Evolutionary conservation across 2,797 vertebrate genomes (phyloP).

Genomic region (Setipinna tenuifilis): DNA sequence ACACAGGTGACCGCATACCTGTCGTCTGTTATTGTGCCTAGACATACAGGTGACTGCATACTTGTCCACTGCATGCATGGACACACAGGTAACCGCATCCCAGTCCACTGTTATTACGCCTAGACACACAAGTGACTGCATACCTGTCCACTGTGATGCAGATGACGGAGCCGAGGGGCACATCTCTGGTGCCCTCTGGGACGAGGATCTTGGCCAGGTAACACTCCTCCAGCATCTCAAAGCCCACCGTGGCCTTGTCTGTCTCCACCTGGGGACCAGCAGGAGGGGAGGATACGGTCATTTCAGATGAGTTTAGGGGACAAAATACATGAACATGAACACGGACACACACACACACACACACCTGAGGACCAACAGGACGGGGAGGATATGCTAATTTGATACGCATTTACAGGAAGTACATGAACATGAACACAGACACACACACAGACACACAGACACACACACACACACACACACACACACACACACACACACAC

Average conservation of each 20-base stretch:
- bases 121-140: slow-evolving; percentile 36
- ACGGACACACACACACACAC: neutral
- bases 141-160: slow-evolving; percentile 94
- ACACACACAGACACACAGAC: neutral
- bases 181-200: slow-evolving; percentile 91
- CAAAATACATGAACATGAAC: too few relatives aligned
- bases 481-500: neutral
- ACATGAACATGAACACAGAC: neutral
- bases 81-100: neutral
- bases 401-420: neutral
- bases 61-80: too few relatives aligned
- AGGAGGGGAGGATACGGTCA: neutral
- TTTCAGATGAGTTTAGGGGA: too few relatives aligned
- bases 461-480: neutral
- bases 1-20: too few relatives aligned
- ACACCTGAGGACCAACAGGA: neutral
- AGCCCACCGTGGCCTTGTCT: slow-evolving; percentile 94
- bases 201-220: slow-evolving; percentile 94
- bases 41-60: too few relatives aligned
- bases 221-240: slow-evolving; percentile 91
- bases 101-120: neutral
- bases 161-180: slow-evolving; percentile 84
- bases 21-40: too few relatives aligned
- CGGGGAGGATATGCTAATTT: too few relatives aligned
- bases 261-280: slow-evolving; percentile 85